Base-by-base conservation (phyloP, 2,113 vertebrate species). In the Phyllopteryx taeniolatus region DNA sequence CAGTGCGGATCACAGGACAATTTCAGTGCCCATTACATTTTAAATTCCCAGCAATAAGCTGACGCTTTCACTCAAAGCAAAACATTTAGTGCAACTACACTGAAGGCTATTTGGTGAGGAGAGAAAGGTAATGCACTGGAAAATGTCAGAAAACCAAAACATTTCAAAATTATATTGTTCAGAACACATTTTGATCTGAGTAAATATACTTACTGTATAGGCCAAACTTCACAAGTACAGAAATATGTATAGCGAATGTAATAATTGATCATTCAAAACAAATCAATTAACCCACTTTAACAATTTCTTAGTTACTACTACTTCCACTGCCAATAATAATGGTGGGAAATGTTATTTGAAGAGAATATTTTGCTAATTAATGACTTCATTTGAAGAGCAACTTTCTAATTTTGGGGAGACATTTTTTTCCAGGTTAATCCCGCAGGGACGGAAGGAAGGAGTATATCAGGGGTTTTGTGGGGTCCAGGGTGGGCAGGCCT, bases 1-100 rank as follows among this genome's bases (percentile, higher is more conserved):
- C 68, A 82, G 88, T 88, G 67, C 66, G 63, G 64, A 70, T 72
- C 64, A 68, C 62, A 39, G 59, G 61, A 72, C 57, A 33, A 31
- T 79, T 31, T 66, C 66, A 33, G 6, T 43, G 44, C 0, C 60
- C 35, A 59, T 87, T 74, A 20, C 57, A 71, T 80, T 77, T 73
- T 35, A 22, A 65, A 66, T 61, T 68, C 59, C 27, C 72, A 72
- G 73, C 73, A 76, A 71, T 81, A 78, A 77, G 46, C 49, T 19
- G 46, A 65, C 22, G 53, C 33, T 77, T 33, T 64, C 59, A 47
- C 15, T 9, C 33, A 27, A 39, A 71, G 62, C 39, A 61, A 61
- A 60, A 60, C 56, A 49, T 19, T 65, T 64, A 49, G 46, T 62
- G 59, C 19, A 71, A 31, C 19, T 60, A 10, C 19, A 20, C 59